phyloP scores from a whole-genome alignment of 2,797 vertebrate genomes.

The Pipistrellus pygmaeus region DNA sequence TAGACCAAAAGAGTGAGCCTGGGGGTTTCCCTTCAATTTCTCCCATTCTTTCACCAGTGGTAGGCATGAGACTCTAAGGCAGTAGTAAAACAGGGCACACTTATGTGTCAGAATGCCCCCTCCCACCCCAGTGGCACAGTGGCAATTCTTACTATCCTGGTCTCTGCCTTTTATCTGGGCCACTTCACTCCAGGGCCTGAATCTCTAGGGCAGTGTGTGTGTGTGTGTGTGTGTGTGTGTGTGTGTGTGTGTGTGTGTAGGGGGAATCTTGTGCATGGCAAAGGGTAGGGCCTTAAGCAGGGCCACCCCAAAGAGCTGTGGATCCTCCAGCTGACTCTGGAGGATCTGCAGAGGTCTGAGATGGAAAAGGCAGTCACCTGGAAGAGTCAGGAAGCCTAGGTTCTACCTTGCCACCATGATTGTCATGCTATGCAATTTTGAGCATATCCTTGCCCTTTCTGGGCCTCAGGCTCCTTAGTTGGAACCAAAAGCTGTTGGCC shows the following conservation, averaged over 20 bases:
- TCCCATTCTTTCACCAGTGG: not conserved
- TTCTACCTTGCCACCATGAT: not conserved
- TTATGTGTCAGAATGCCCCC: not conserved
- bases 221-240: not conserved
- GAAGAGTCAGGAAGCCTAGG: slow-evolving; percentile 4
- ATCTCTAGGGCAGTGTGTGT: not conserved
- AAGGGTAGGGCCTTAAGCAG: not conserved
- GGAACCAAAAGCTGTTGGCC: not conserved
- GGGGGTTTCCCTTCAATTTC: not conserved
- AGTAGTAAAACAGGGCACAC: not conserved
- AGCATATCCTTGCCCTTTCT: slow-evolving; percentile 37
- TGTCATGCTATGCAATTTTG: not conserved
- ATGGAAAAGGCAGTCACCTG: not conserved
- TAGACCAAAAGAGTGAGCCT: not conserved
- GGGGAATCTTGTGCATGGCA: not conserved
- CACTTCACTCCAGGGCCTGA: not conserved
- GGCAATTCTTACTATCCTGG: not conserved
- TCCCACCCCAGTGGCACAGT: not conserved
- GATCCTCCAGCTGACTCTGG: not conserved
- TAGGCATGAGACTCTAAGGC: not conserved
- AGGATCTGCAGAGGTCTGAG: not conserved
- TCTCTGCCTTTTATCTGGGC: not conserved
- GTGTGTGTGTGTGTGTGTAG: not conserved
- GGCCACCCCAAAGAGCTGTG: not conserved
- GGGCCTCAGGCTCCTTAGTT: not conserved